phyloP scores from a whole-genome alignment of 2,113 vertebrate species.

The Podarcis cretensis region DNA sequence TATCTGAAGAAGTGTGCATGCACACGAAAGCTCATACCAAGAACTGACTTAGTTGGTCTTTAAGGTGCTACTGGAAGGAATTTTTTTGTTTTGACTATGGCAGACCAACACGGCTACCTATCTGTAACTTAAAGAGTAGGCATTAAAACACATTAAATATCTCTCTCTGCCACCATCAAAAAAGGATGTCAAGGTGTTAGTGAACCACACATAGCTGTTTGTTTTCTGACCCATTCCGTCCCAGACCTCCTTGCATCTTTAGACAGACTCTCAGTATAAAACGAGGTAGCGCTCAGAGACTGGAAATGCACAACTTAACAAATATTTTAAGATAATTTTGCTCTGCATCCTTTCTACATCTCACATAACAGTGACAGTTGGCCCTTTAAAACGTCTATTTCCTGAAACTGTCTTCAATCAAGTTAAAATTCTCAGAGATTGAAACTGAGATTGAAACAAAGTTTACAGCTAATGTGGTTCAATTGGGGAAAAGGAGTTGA shows the following conservation, averaged over 20 bases:
- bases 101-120: too few species aligned
- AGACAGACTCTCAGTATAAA: not conserved
- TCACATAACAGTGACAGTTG: not conserved
- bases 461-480: slow-evolving; percentile 20
- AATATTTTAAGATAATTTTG: not conserved
- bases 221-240: not conserved
- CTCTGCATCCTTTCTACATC: not conserved
- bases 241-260: not conserved
- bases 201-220: not conserved
- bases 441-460: slow-evolving; percentile 8
- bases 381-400: not conserved
- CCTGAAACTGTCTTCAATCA: not conserved
- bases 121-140: not conserved
- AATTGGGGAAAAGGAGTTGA: not conserved
- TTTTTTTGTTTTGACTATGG: too few species aligned
- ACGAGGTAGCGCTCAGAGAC: accelerated
- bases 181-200: not conserved
- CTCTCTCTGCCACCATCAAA: not conserved
- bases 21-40: too few species aligned
- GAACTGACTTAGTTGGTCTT: too few species aligned
- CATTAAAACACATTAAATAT: too few species aligned
- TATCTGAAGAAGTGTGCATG: too few species aligned
- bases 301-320: not conserved
- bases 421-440: slow-evolving; percentile 24
- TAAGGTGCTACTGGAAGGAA: too few species aligned